These are phyloP conservation scores for Leptoclinus maculatus DNA, from an alignment of 2,797 vertebrate species.

Conservation along the genomic window DNA sequence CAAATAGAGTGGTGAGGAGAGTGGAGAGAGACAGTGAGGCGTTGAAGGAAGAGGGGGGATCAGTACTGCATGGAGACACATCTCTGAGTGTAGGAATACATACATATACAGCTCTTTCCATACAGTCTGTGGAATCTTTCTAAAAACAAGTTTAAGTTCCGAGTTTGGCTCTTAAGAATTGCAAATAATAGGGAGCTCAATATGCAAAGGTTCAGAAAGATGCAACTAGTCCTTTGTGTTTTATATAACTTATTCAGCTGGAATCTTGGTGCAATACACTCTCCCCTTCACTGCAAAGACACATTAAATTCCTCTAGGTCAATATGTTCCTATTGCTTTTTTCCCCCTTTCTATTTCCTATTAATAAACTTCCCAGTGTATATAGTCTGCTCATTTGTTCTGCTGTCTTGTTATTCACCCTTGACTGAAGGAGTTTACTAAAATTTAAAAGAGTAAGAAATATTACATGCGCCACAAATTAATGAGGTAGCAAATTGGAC, in stretches of 20 bases:
- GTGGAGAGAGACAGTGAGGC: conserved; percentile 30
- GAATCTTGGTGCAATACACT: neutral
- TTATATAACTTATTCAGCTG: neutral
- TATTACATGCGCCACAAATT: conserved; percentile 23
- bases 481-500: conserved; percentile 6
- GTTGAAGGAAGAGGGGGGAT: conserved; percentile 23
- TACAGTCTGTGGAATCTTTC: neutral
- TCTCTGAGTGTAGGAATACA: conserved; percentile 26
- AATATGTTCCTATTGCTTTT: conserved; percentile 14
- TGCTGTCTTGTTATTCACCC: conserved; percentile 36
- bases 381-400: conserved; percentile 21
- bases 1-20: conserved; percentile 65
- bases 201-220: conserved; percentile 2
- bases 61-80: conserved; percentile 45
- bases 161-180: neutral
- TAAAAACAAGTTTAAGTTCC: neutral
- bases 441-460: conserved; percentile 22
- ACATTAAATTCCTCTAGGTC: conserved; percentile 5
- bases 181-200: neutral
- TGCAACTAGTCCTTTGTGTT: neutral
- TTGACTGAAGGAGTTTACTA: conserved; percentile 36
- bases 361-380: neutral
- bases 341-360: conserved; percentile 26
- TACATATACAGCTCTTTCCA: conserved; percentile 27
- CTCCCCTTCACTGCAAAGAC: conserved; percentile 1